A percentile compares a stretch with the other conserved stretches of the same genome.
These are phyloP conservation scores for Unio pictorum DNA, from an alignment of 2,888 invertebrate species.

Conservation along the genomic window DNA sequence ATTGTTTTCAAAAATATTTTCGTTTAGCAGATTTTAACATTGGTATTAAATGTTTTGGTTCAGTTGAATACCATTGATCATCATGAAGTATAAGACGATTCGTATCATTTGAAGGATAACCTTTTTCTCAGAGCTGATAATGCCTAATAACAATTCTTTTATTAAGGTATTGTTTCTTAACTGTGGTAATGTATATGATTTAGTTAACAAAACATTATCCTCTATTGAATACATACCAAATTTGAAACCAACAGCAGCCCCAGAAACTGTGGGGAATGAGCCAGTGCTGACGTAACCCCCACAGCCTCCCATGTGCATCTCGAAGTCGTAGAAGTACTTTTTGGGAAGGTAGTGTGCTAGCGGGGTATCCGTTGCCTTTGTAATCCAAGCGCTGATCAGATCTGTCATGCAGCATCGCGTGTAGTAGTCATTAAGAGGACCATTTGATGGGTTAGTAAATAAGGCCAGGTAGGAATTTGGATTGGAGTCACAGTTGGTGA, in stretches of 20 bases:
- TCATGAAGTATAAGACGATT: no score
- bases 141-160: no score
- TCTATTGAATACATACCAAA: neutral
- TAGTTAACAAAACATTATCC: no score
- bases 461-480: slow-evolving; percentile 5
- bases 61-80: no score
- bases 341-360: neutral
- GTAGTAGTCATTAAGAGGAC: neutral
- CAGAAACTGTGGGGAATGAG: neutral
- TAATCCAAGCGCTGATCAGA: neutral
- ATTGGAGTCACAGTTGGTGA: slow-evolving; percentile 5
- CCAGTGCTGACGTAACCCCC: neutral
- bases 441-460: neutral
- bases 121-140: no score
- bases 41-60: no score
- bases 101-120: no score
- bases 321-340: slow-evolving; percentile 6
- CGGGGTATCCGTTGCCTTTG: neutral
- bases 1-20: no score
- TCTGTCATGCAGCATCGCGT: neutral
- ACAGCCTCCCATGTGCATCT: slow-evolving; percentile 8
- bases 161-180: no score
- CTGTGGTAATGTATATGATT: no score
- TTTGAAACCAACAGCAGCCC: slow-evolving; percentile 4
- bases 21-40: no score